These are phyloP conservation scores for Cisticola juncidis DNA, from an alignment of 2,113 vertebrate genomes.

Conservation along the genomic window DNA sequence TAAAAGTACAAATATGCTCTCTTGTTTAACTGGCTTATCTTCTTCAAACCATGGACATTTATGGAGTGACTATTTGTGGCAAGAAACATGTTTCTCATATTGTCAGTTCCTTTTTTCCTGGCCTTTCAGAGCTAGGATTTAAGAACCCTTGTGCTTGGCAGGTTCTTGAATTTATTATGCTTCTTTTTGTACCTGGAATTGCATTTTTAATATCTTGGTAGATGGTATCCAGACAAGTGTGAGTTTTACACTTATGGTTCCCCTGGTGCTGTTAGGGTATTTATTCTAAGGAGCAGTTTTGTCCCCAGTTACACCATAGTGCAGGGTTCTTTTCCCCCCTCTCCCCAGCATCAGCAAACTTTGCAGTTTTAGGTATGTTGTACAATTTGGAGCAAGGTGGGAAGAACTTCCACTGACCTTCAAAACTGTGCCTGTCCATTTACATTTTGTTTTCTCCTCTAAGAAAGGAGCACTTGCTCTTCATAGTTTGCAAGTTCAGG, in stretches of 20 bases:
- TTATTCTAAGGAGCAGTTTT: slow-evolving; percentile 51
- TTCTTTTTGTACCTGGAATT: slow-evolving; percentile 55
- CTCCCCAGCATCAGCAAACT: not conserved
- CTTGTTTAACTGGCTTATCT: not conserved
- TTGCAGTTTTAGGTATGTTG: not conserved
- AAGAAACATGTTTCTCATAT: not conserved
- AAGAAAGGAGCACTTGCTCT: not conserved
- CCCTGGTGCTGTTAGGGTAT: not conserved
- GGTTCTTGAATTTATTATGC: slow-evolving; percentile 49
- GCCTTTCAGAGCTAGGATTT: not conserved
- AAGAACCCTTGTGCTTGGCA: slow-evolving; percentile 17
- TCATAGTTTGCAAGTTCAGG: not conserved
- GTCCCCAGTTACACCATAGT: slow-evolving; percentile 12
- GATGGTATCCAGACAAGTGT: slow-evolving; percentile 42
- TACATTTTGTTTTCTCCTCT: not conserved
- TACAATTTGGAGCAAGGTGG: not conserved
- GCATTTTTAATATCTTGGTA: slow-evolving; percentile 67
- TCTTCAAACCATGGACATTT: not conserved
- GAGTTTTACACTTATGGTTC: slow-evolving; percentile 38
- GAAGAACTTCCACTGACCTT: not conserved
- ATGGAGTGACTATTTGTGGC: not conserved
- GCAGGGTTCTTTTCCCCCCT: not conserved
- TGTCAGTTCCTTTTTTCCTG: not conserved
- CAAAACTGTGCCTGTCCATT: not conserved
- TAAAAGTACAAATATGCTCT: not conserved